Base-by-base conservation (phyloP, 1,140 invertebrate species). In the Ceratina australensis region DNA sequence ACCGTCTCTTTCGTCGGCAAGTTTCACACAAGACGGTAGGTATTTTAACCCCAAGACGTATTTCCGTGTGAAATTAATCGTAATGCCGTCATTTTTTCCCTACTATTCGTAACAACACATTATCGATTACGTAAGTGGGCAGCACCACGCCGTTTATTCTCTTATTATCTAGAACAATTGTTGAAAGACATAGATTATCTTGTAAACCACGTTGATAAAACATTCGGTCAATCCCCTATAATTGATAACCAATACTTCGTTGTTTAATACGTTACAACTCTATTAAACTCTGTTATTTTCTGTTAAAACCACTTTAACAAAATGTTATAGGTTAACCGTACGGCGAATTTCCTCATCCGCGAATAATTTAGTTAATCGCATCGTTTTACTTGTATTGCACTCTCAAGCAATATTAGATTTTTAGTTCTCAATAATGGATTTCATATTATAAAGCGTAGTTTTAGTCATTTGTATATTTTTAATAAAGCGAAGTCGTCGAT, bases 91-190 rank as follows among this genome's bases (percentile, higher is more conserved):
- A 1, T 12, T 28, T 57, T 59, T 26, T 1, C 13, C 4, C 13
- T 7, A 15, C 26, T 1, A 56, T 16, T 8, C 16, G 16, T 7
- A 15, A 60, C 2, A 0, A 16, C 20, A 33, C 3, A 8, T n/a
- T 60, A 42, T 61, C 1, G 52, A 57, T 77, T 71, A 71, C 26
- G 49, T 77, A 77, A 71, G 20, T 12, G 26, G 20, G 61, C 60
- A n/a, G 3, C 26, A 54, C 2, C 16, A 47, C 4, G 3, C 7
- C 0, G 16, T 24, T 7, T 13, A 5, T 26, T 12, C 15, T 1
- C 0, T 28, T 28, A 56, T 47, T 20, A 5, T 13, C 15, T 8
- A 3, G 18, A 12, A 56, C 20, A 10, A 56, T 0, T 2, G 15
- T 16, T 20, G 13, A 42, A 57, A 26, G 7, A 2, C 3, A 20